These are phyloP conservation scores for Pipistrellus pygmaeus DNA, from an alignment of 2,797 vertebrate genomes.

Conservation along the genomic window DNA sequence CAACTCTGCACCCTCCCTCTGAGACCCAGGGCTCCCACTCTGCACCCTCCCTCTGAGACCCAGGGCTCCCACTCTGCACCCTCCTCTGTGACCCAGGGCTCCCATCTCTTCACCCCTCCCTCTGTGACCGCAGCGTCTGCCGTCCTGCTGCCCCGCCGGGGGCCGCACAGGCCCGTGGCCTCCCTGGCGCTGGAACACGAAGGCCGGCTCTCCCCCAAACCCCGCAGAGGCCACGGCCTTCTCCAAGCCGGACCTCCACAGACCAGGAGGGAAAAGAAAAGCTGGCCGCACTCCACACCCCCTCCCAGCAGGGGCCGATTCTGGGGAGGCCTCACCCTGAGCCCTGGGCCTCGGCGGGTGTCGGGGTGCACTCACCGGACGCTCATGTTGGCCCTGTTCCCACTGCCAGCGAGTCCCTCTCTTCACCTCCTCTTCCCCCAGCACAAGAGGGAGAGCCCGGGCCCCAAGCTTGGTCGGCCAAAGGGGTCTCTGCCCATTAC, in stretches of 20 bases:
- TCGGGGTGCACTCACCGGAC: not conserved
- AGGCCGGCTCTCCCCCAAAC: not conserved
- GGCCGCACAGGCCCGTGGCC: not conserved
- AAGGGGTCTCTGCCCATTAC: not conserved
- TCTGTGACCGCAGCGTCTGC: not conserved
- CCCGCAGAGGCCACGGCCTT: too few species aligned
- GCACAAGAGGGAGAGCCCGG: not conserved
- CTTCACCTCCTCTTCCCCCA: not conserved
- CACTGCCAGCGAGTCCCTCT: not conserved
- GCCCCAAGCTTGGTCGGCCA: not conserved
- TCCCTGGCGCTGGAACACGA: not conserved
- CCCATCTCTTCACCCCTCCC: not conserved
- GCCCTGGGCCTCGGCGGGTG: not conserved
- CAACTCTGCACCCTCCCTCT: too few species aligned
- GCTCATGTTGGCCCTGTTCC: not conserved
- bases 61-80: too few species aligned
- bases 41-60: not conserved
- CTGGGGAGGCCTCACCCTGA: not conserved
- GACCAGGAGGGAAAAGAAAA: not conserved
- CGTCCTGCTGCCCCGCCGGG: not conserved
- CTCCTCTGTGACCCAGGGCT: too few species aligned
- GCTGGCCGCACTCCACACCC: not conserved
- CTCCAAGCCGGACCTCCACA: not conserved
- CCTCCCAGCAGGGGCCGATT: not conserved
- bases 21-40: too few species aligned